These are phyloP conservation scores for Leuciscus idus DNA, from an alignment of 2,113 vertebrate genomes.

Conservation along the genomic window DNA sequence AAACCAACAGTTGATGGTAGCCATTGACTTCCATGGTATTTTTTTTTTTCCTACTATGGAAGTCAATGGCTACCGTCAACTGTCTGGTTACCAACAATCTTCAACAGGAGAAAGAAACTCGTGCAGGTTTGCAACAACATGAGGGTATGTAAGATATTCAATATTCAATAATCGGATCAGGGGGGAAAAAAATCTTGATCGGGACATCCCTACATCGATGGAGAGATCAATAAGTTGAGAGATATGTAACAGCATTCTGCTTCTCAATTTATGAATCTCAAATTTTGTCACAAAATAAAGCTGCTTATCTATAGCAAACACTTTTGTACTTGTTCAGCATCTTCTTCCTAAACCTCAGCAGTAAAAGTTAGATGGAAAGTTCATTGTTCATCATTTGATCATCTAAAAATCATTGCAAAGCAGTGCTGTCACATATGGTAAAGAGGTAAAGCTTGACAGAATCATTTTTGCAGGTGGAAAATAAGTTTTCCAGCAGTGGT, in stretches of 20 bases:
- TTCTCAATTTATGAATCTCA: background rate
- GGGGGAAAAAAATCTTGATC: too few relatives aligned
- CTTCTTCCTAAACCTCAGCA: background rate
- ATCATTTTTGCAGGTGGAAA: background rate
- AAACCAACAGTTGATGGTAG: too few relatives aligned
- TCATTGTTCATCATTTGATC: background rate
- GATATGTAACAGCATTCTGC: background rate
- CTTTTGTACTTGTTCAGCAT: background rate
- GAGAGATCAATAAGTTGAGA: background rate
- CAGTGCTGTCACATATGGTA: background rate
- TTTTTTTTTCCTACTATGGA: too few relatives aligned
- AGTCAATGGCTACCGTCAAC: too few relatives aligned
- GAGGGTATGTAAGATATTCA: too few relatives aligned
- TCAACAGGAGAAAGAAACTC: too few relatives aligned
- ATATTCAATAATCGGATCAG: too few relatives aligned
- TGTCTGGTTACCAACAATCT: too few relatives aligned
- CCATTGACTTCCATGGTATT: too few relatives aligned
- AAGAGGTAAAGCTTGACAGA: background rate
- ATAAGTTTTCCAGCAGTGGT: background rate
- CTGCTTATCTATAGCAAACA: background rate
- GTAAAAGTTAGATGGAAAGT: background rate
- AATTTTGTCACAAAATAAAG: background rate
- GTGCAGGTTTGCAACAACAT: too few relatives aligned
- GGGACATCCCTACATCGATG: too few relatives aligned
- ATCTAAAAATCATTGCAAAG: background rate